A percentile compares a stretch with the other conserved stretches of the same genome.
These are phyloP conservation scores for Cerceris rybyensis DNA, from an alignment of 2,888 invertebrate genomes.

Conservation along the genomic window DNA sequence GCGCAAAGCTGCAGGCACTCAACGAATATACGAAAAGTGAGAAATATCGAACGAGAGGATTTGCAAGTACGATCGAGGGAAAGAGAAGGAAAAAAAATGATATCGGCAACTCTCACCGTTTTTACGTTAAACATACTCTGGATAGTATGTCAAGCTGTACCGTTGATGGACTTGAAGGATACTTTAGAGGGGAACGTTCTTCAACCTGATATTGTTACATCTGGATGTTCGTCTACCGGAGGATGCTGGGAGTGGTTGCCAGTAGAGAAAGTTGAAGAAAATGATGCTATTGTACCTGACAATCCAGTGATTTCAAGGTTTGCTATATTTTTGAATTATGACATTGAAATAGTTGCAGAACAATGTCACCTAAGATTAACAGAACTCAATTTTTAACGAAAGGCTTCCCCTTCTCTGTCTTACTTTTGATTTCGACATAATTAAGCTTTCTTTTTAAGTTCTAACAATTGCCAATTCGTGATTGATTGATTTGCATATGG, in stretches of 20 bases:
- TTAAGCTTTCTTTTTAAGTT: no score
- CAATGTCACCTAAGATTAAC: neutral
- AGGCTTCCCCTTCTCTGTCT: no score
- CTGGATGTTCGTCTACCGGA: conserved; percentile 65
- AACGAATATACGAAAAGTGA: conserved; percentile 34
- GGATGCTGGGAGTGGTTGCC: conserved; percentile 71
- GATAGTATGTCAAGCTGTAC: conserved; percentile 33
- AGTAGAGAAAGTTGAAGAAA: conserved; percentile 41
- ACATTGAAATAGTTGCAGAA: neutral
- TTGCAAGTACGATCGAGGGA: neutral
- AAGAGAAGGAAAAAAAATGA: neutral
- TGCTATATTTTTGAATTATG: neutral
- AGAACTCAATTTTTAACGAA: neutral
- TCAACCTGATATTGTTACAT: conserved; percentile 52
- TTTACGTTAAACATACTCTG: conserved; percentile 30
- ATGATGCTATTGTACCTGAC: conserved; percentile 36
- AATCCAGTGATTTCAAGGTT: conserved; percentile 35
- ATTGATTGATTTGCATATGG: no score
- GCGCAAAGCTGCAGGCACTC: conserved; percentile 20
- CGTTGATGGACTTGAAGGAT: conserved; percentile 36
- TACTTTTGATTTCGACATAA: no score
- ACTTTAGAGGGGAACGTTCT: conserved; percentile 37
- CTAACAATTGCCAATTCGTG: no score
- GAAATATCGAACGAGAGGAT: conserved; percentile 22
- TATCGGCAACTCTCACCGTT: neutral